phyloP scores from a whole-genome alignment of 2,113 vertebrate genomes.

The Paedocypris sp. region DNA sequence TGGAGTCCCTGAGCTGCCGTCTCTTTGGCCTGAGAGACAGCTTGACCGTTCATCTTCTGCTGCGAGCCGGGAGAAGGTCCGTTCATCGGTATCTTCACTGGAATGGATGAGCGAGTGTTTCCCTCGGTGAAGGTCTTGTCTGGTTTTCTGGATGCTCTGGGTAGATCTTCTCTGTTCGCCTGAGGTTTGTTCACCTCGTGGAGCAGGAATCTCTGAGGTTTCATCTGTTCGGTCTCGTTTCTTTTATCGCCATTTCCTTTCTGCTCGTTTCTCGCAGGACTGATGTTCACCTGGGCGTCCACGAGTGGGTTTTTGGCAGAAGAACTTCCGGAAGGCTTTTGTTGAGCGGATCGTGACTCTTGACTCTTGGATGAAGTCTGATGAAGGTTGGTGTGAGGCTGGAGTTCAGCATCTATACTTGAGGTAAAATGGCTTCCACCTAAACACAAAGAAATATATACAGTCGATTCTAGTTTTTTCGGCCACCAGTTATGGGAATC shows the following conservation, averaged over 20 bases:
- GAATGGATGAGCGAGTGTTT: too few species aligned
- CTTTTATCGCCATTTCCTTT: slow-evolving; percentile 12
- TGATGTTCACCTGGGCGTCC: slow-evolving; percentile 13
- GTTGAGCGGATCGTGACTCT: too few species aligned
- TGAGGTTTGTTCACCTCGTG: too few species aligned
- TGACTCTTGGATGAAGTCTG: neutral
- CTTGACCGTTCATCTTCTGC: too few species aligned
- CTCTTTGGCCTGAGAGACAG: too few species aligned
- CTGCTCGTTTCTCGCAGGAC: slow-evolving; percentile 17
- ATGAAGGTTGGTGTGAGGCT: slow-evolving; percentile 27
- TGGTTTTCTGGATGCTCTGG: too few species aligned
- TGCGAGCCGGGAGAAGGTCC: too few species aligned
- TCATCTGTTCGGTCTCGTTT: slow-evolving; percentile 33
- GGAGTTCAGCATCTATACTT: slow-evolving; percentile 24
- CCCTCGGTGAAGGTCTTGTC: too few species aligned
- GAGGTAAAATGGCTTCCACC: slow-evolving; percentile 3
- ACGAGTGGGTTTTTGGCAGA: slow-evolving; percentile 31
- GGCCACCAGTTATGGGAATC: too few species aligned
- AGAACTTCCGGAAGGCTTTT: too few species aligned
- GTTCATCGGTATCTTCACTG: slow-evolving; percentile 5
- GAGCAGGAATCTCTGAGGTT: slow-evolving; percentile 25
- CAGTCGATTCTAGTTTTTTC: too few species aligned
- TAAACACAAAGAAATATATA: neutral
- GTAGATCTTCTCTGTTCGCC: too few species aligned
- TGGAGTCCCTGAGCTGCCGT: neutral